Conservation (phyloP, 1,140 invertebrate genomes). For the Eupeodes corollae region DNA sequence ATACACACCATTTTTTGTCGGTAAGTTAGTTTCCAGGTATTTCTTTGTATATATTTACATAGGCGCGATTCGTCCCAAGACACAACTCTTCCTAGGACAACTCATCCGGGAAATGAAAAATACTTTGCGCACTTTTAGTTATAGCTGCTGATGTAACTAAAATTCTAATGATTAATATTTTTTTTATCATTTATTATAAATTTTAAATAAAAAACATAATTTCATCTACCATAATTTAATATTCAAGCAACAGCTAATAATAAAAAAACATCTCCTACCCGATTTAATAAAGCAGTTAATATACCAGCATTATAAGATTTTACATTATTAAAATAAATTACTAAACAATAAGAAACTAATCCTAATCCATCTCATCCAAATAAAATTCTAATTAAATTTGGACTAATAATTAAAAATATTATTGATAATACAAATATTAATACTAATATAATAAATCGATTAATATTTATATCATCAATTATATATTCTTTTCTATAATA, state of each 20-base stretch:
- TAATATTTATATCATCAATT: constrained; percentile 28
- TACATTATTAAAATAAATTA: constrained; percentile 52
- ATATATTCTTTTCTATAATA: constrained; percentile 50
- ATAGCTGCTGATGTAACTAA: constrained; percentile 44
- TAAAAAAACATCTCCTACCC: constrained; percentile 47
- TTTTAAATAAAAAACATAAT: constrained; percentile 40
- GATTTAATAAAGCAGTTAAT: constrained; percentile 50
- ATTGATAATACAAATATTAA: constrained; percentile 55
- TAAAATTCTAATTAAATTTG: constrained; percentile 55
- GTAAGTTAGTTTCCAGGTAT: no score
- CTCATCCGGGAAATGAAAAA: no score
- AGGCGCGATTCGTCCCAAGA: no score
- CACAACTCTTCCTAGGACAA: no score
- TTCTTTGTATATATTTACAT: no score
- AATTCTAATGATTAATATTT: constrained; percentile 37
- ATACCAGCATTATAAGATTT: constrained; percentile 49
- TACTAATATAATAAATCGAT: constrained; percentile 48
- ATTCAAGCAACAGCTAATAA: constrained; percentile 45
- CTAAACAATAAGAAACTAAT: constrained; percentile 52
- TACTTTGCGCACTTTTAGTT: constrained; percentile 64
- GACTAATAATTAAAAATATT: constrained; percentile 53
- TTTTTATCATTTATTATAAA: constrained; percentile 36
- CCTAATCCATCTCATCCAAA: constrained; percentile 58
- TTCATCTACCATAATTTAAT: constrained; percentile 42
- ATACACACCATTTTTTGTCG: no score